These are phyloP conservation scores for Saiga tatarica DNA, from an alignment of 2,113 vertebrate species.

Conservation along the genomic window DNA sequence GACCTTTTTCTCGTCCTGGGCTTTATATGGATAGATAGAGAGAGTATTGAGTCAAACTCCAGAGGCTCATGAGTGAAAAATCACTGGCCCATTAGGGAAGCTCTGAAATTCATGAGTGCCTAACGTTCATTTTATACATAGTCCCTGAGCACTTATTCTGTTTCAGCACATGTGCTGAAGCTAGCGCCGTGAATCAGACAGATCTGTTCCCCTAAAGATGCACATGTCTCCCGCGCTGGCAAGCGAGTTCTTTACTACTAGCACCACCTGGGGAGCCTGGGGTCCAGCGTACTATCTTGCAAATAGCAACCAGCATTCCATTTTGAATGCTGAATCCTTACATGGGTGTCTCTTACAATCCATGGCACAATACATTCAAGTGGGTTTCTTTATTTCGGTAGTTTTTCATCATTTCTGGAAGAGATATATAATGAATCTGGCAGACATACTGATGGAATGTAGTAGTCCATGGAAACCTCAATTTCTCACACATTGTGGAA, in stretches of 20 bases:
- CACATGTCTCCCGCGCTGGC: background rate
- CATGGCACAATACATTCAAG: background rate
- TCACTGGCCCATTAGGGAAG: background rate
- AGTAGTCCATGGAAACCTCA: background rate
- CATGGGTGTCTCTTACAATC: background rate
- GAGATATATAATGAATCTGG: background rate
- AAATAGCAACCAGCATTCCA: background rate
- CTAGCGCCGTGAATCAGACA: background rate
- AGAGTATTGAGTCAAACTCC: background rate
- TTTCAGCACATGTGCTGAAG: background rate
- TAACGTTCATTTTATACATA: background rate
- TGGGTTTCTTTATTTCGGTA: background rate
- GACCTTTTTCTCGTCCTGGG: background rate
- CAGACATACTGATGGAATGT: background rate
- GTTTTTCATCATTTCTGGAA: background rate
- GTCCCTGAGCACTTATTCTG: background rate
- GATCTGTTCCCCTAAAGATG: background rate
- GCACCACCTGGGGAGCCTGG: background rate
- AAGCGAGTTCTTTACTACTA: fast-evolving
- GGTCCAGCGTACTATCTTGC: background rate
- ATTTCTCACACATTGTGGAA: background rate
- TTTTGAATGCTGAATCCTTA: background rate
- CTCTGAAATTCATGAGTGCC: background rate
- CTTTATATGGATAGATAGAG: background rate
- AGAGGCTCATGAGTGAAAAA: background rate